phyloP scores from a whole-genome alignment of 2,113 vertebrate species.

The Notiomystis cincta region DNA sequence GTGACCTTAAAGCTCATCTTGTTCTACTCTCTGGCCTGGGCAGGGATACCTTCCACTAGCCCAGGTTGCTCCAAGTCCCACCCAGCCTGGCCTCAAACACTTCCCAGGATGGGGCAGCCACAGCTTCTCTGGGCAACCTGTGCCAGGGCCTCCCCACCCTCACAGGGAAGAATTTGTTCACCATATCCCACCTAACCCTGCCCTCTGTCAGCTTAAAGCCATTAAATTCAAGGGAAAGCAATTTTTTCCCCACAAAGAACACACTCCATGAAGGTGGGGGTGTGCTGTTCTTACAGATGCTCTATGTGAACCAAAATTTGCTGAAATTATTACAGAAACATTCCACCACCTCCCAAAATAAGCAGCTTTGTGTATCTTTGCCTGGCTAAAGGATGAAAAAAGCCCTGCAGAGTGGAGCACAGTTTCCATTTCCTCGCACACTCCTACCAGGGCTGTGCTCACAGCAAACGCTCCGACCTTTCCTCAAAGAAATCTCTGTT shows the following conservation, averaged over 20 bases:
- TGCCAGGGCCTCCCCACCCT: background rate
- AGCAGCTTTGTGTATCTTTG: constrained; percentile 24
- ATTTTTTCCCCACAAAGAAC: background rate
- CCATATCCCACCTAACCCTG: background rate
- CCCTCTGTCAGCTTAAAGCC: background rate
- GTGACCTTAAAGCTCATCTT: background rate
- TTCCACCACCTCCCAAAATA: constrained; percentile 39
- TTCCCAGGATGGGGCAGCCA: background rate
- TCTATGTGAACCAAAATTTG: constrained; percentile 29
- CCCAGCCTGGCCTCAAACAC: background rate
- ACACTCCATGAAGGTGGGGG: background rate
- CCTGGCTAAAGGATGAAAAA: background rate
- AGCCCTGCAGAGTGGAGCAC: background rate
- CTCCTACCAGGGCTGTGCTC: constrained; percentile 1
- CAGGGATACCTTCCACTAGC: rapidly evolving
- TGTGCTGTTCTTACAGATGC: constrained; percentile 40
- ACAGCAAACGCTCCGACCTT: background rate
- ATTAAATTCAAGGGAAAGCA: background rate
- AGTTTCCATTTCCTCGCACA: constrained; percentile 9
- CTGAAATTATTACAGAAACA: constrained; percentile 40
- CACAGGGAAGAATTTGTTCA: background rate
- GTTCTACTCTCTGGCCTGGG: background rate
- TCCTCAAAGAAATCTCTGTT: constrained; percentile 45
- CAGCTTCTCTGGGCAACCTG: background rate
- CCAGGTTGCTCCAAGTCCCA: rapidly evolving